A percentile compares a stretch with the other conserved stretches of the same genome.
phyloP scores from a whole-genome alignment of 1,140 invertebrate genomes.

The Nasonia longicornis region DNA sequence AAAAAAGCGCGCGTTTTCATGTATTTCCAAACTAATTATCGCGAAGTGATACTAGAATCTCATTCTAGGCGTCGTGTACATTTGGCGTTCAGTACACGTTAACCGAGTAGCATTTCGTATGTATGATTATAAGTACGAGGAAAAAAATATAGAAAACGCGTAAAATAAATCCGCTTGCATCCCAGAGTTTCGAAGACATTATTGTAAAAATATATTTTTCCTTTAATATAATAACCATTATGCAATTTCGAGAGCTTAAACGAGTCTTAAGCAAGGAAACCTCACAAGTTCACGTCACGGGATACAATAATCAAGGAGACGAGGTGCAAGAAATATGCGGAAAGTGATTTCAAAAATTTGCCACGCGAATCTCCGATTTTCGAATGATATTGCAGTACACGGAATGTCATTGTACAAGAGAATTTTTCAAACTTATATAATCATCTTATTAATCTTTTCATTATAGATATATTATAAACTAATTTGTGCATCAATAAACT shows the following conservation, averaged over 20 bases:
- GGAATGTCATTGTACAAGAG: background rate
- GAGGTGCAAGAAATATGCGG: background rate
- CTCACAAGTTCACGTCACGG: constrained; percentile 35
- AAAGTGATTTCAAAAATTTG: background rate
- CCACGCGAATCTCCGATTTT: background rate
- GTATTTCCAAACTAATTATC: background rate
- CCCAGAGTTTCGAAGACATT: background rate
- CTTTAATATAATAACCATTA: background rate
- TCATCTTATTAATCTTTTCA: background rate
- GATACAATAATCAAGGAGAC: background rate
- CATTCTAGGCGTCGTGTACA: too few species aligned
- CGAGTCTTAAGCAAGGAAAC: background rate
- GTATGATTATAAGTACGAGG: background rate
- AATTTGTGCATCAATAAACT: too few species aligned
- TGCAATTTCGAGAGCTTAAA: background rate
- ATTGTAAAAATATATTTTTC: background rate
- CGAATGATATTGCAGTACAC: background rate
- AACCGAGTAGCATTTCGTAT: background rate
- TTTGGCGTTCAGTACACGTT: background rate
- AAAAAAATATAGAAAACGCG: background rate
- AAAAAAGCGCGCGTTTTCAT: background rate
- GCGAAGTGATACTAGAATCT: background rate
- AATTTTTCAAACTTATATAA: background rate
- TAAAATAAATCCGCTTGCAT: background rate
- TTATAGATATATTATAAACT: too few species aligned